Evolutionary conservation across 2,113 vertebrate species (phyloP), one percentile per base, ranked within the genome.

Genomic region (Microtus ochrogaster): DNA sequence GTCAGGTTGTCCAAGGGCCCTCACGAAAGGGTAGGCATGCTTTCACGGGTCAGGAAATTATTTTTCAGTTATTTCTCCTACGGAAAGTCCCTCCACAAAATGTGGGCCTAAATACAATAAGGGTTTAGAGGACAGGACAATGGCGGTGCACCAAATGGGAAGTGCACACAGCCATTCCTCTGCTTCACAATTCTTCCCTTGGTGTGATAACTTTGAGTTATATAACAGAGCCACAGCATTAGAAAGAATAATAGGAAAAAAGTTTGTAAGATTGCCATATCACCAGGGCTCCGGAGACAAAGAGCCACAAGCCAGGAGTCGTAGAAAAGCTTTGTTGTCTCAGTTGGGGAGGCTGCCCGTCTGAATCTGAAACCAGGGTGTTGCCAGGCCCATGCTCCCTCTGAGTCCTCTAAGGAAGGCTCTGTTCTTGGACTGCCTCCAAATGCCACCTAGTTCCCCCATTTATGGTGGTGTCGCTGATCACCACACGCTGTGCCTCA

Each of bases 91-190:
- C 44, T 26, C 44, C 7, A 6, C 21, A 26, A 13, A 24, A 10
- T 70, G 24, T 16, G 13, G 66, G 10, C 77, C 65, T 82, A 36
- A 61, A 5, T 47, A n/a, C 19, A 7, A 3, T n/a, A 2, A 12
- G 19, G 2, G 24, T 7, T 26, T 33, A 22, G 44, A 36, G 26
- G 0, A 21, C 36, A 9, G 26, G 1, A 36, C 30, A 7, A 6
- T 33, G 24, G 39, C 36, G 19, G 33, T 14, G 36, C 44, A 58
- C 8, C 68, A 12, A 91, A 84, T 33, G 58, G 21, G 22, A 58
- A 65, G n/a, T 19, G 2, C 39, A 2, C 19, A 17, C 9, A 5
- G 49, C 26, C 21, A 36, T 26, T 28, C 3, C 3, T 79, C 36
- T 96, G 74, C 47, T 85, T 89, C 36, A 63, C 11, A 3, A 61